phyloP scores from a whole-genome alignment of 2,797 vertebrate species.

The Miichthys miiuy region DNA sequence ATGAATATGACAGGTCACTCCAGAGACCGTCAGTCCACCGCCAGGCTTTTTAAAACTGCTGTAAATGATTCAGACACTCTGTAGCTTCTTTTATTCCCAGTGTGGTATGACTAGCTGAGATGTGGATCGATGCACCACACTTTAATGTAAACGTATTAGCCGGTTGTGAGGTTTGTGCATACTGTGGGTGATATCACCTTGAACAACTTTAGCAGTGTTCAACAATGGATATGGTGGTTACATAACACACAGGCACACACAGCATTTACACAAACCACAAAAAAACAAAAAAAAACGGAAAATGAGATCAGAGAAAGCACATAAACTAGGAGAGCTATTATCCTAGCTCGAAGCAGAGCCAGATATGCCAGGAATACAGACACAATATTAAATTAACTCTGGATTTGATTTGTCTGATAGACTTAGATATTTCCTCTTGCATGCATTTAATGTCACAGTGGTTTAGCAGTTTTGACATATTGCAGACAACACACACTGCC shows the following conservation, averaged over 20 bases:
- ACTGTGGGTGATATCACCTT: constrained; percentile 60
- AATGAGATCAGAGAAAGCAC: constrained; percentile 80
- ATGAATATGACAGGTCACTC: constrained; percentile 19
- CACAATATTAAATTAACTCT: constrained; percentile 77
- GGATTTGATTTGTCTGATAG: constrained; percentile 80
- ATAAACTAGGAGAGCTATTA: constrained; percentile 77
- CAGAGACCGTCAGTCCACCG: constrained; percentile 3
- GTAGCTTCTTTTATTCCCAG: constrained; percentile 36
- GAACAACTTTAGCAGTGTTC: constrained; percentile 51
- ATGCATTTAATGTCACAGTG: constrained; percentile 73
- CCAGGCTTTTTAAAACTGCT: constrained; percentile 38
- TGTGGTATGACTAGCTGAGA: constrained; percentile 25
- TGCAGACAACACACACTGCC: constrained; percentile 48
- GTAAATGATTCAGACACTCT: constrained; percentile 56
- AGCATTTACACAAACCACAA: constrained; percentile 48
- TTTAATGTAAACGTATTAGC: constrained; percentile 44
- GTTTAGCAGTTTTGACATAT: constrained; percentile 61
- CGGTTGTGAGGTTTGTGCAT: constrained; percentile 50
- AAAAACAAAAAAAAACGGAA: constrained; percentile 44
- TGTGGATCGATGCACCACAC: constrained; percentile 49
- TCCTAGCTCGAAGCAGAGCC: constrained; percentile 73
- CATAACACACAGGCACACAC: constrained; percentile 38
- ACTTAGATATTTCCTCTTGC: constrained; percentile 76
- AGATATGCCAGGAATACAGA: constrained; percentile 82
- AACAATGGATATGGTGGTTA: constrained; percentile 48